Evolutionary conservation across 2,113 vertebrate species (phyloP), one percentile per base, ranked within the genome.

Genomic region (Hylia prasina): DNA sequence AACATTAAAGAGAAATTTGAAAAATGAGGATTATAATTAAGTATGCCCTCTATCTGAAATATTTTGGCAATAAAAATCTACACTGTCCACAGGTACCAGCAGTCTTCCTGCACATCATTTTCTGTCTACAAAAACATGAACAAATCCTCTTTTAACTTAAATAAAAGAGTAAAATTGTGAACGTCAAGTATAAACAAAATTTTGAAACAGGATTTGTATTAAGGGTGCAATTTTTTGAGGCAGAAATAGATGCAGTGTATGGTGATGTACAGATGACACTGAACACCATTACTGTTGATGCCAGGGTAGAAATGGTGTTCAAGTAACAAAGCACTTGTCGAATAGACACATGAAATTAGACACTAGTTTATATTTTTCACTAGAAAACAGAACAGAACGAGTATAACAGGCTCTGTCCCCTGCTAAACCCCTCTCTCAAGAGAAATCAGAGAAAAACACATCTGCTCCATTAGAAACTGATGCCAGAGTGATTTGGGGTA

Each of bases 1-100:
- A 95, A 89, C 17, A 86, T 58, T 77, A 70, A 70, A 83, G 35
- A 21, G 5, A 8, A 77, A 77, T 83, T 90, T 70, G 58, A 92
- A 60, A 96, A 94, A 66, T 47, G 6, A 81, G 25, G 22, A 77
- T 69, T 30, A 19, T 83, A 89, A 86, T 83, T 77, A 89, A 90
- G 90, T 12, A 18, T 81, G 37, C 7, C 28, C 23, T 77, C 33
- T 77, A 42, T 35, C 18, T 63, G 82, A 92, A 92, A 63, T 58
- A 82, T 73, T 88, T 77, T 58, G 20, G 42, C 18, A 57, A 51
- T 27, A 75, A 73, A 93, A 86, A 83, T 2, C 10, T 35, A 20
- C 7, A 19, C 13, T 42, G 31, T 70, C 37, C 42, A 35, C 1
- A 1, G 15, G 16, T 70, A 54, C 11, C 11, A 44, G 69, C 20